Evolutionary conservation across 1,140 invertebrate species (phyloP).

Genomic region (Leptoteleia sp.): DNA sequence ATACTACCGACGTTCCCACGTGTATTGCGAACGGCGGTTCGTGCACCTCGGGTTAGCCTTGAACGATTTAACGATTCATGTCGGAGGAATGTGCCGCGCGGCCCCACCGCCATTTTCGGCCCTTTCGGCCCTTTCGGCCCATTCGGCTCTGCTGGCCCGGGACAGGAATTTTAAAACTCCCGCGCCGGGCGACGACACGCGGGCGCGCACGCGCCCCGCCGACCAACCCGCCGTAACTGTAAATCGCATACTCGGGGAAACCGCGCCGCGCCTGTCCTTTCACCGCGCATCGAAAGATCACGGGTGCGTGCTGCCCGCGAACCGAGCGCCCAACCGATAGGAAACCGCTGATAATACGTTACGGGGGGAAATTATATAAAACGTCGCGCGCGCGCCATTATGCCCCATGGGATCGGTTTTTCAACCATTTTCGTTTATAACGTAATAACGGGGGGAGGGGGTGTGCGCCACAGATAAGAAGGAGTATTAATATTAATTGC

Average conservation of each 20-base stretch:
- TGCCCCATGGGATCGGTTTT: constrained; percentile 14
- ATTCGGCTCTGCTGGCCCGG: no score
- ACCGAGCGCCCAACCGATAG: constrained; percentile 23
- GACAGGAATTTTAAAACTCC: no score
- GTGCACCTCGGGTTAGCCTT: constrained; percentile 44
- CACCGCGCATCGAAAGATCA: constrained; percentile 32
- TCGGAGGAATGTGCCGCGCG: constrained; percentile 51
- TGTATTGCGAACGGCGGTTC: constrained; percentile 13
- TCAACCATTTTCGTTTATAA: background rate
- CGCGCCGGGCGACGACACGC: background rate
- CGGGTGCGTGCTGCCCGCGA: constrained; percentile 16
- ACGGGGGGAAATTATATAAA: constrained; percentile 38
- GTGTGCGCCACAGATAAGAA: constrained; percentile 6
- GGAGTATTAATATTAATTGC: constrained; percentile 15
- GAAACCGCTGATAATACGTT: constrained; percentile 51
- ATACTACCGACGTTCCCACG: constrained; percentile 60
- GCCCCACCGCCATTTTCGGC: constrained; percentile 35
- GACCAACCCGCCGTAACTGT: constrained; percentile 22
- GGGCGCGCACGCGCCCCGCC: no score
- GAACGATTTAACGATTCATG: constrained; percentile 66
- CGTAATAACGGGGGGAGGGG: constrained; percentile 29
- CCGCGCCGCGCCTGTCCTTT: constrained; percentile 22
- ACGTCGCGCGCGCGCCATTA: constrained; percentile 20
- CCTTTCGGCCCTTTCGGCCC: constrained; percentile 1
- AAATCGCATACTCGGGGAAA: no score